Evolutionary conservation across 2,797 vertebrate species (phyloP), one percentile per base, ranked within the genome.

Genomic region (Molossus molossus): DNA sequence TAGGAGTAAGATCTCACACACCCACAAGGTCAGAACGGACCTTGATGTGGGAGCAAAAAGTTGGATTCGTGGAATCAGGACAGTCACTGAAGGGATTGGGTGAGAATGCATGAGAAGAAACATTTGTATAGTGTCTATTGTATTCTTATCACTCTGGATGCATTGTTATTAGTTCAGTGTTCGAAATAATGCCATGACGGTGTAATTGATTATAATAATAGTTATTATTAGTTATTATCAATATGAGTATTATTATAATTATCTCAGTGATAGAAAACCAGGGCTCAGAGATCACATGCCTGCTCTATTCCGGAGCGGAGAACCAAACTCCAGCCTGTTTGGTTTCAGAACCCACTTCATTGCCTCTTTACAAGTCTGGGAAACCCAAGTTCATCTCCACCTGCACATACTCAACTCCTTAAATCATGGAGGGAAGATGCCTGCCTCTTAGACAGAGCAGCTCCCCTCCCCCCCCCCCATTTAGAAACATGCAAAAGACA

Each of bases 181-280:
- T 94, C 81, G 85, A 87, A 94, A 76, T 83, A 57, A 91, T 62
- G 40, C n/a, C 72, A 6, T 75, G 37, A 90, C 89, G 1, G 13
- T 69, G 1, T 45, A 29, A n/a, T 40, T 86, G 69, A 29, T 57
- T 73, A 21, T 27, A 57, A 27, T 65, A 25, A 64, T 77, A 4
- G 25, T 48, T 25, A 5, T 65, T 60, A 11, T 70, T 21, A 21
- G 14, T 70, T 21, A 21, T 50, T 76, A 23, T 79, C 50, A 15
- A 77, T 81, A 45, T 75, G 27, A 60, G 6, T 83, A 76, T 64
- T 67, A 33, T 53, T 85, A 25, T 65, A 27, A 40, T 77, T 21
- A 60, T 87, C 37, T 90, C 37, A 14, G 0, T 58, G 17, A 11
- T 92, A 7, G 70, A 84, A 96, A 96, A 40, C 15, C 45, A 85